These are phyloP conservation scores for Auanema freiburgensis DNA, from an alignment of 2,888 invertebrate species.

Conservation along the genomic window DNA sequence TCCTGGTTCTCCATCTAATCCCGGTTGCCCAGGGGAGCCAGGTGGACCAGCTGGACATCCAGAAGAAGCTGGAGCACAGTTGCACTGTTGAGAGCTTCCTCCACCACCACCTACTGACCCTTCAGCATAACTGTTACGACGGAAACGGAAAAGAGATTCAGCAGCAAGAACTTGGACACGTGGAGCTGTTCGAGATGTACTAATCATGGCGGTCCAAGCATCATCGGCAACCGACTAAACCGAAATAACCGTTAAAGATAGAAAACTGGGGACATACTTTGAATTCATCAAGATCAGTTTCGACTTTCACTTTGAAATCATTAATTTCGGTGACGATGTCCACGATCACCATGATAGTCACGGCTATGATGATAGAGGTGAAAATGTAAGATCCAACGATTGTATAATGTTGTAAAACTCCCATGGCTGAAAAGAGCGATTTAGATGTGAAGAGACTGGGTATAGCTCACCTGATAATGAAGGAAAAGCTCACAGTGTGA, in stretches of 20 bases:
- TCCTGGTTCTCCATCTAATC: constrained; percentile 48
- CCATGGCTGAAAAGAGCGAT: too few relatives aligned
- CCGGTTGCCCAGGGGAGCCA: constrained; percentile 51
- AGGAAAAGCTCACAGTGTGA: too few relatives aligned
- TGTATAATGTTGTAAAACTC: not conserved
- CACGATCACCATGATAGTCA: constrained; percentile 8
- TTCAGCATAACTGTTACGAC: constrained; percentile 1
- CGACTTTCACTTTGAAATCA: constrained; percentile 17
- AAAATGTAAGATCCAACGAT: constrained; percentile 13
- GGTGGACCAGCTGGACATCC: constrained; percentile 46
- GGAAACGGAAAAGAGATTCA: constrained; percentile 12
- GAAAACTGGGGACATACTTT: constrained; percentile 1
- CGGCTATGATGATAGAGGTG: constrained; percentile 9
- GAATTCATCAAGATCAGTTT: constrained; percentile 14
- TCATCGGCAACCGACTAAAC: constrained; percentile 8
- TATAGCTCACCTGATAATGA: too few relatives aligned
- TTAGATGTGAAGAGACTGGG: too few relatives aligned
- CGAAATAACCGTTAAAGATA: constrained; percentile 2
- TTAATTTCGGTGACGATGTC: constrained; percentile 19
- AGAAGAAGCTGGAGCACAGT: too few relatives aligned
- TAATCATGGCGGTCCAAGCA: constrained; percentile 20
- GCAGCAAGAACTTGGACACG: constrained; percentile 3
- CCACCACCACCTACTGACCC: not conserved
- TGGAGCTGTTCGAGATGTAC: not conserved
- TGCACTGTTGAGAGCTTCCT: not conserved